phyloP scores from a whole-genome alignment of 2,113 vertebrate genomes.

The Orycteropus afer region DNA sequence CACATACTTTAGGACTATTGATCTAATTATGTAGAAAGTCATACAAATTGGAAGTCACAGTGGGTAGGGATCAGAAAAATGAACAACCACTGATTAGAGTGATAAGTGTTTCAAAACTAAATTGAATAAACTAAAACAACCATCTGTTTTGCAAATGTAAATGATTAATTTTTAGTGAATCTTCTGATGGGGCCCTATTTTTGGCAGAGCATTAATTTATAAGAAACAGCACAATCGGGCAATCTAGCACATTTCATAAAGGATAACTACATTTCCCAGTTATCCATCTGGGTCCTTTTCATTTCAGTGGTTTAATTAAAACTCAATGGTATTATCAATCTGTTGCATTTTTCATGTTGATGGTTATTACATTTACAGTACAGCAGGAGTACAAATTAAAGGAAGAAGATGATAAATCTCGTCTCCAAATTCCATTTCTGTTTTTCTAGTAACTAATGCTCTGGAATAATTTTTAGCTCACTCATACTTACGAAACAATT shows the following conservation, averaged over 20 bases:
- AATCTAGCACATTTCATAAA: conserved; percentile 87
- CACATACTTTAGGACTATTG: background rate
- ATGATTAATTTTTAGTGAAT: conserved; percentile 87
- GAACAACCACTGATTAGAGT: conserved; percentile 65
- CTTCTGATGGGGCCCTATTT: conserved; percentile 86
- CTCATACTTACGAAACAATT: conserved; percentile 83
- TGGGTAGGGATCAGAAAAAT: conserved; percentile 41
- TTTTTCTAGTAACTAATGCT: conserved; percentile 85
- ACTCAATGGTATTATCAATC: conserved; percentile 91
- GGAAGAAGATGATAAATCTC: conserved; percentile 86
- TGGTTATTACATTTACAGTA: conserved; percentile 90
- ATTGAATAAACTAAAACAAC: conserved; percentile 86
- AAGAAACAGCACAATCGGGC: conserved; percentile 82
- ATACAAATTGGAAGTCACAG: background rate
- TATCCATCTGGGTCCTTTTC: conserved; percentile 91
- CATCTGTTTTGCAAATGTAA: conserved; percentile 88
- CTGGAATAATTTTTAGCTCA: conserved; percentile 85
- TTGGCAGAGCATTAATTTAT: conserved; percentile 84
- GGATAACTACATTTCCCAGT: conserved; percentile 89
- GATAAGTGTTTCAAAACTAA: conserved; percentile 78
- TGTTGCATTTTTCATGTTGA: conserved; percentile 92
- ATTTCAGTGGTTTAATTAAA: conserved; percentile 92
- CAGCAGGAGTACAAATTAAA: conserved; percentile 90
- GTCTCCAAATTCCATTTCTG: conserved; percentile 86
- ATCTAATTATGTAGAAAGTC: conserved; percentile 46